A percentile compares a stretch with the other conserved stretches of the same genome.
These are phyloP conservation scores for Myotis vivesi DNA, from an alignment of 2,797 vertebrate genomes.

Conservation along the genomic window DNA sequence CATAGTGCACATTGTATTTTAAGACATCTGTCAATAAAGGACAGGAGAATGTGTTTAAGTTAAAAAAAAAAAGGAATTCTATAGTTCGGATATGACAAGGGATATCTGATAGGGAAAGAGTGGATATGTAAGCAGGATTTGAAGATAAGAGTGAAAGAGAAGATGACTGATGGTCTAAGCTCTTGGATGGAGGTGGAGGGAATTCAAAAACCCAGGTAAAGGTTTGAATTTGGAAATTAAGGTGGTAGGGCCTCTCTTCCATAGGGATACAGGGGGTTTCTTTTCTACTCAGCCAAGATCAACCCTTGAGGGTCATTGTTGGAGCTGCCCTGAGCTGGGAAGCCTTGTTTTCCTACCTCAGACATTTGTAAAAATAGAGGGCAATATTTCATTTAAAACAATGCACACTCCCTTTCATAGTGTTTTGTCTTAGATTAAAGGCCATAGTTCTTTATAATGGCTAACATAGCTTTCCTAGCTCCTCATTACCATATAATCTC, in stretches of 20 bases:
- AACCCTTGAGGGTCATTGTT: constrained; percentile 86
- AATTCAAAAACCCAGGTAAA: background rate
- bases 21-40: background rate
- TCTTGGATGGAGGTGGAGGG: rapidly evolving
- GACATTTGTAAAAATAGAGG: constrained; percentile 79
- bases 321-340: constrained; percentile 81
- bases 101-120: background rate
- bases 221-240: background rate
- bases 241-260: background rate
- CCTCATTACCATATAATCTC: background rate
- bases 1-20: background rate
- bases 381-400: background rate
- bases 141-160: background rate
- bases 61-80: background rate
- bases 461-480: background rate
- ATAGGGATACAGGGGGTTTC: background rate
- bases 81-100: background rate
- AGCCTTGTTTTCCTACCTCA: constrained; percentile 92
- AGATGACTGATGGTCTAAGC: background rate
- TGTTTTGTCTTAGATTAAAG: background rate
- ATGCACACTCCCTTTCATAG: background rate
- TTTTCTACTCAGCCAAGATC: constrained; percentile 80
- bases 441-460: background rate
- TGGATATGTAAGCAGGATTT: background rate
- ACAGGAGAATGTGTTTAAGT: background rate